phyloP scores from a whole-genome alignment of 2,888 invertebrate species.

The Spatulosminthurus flaviceps region DNA sequence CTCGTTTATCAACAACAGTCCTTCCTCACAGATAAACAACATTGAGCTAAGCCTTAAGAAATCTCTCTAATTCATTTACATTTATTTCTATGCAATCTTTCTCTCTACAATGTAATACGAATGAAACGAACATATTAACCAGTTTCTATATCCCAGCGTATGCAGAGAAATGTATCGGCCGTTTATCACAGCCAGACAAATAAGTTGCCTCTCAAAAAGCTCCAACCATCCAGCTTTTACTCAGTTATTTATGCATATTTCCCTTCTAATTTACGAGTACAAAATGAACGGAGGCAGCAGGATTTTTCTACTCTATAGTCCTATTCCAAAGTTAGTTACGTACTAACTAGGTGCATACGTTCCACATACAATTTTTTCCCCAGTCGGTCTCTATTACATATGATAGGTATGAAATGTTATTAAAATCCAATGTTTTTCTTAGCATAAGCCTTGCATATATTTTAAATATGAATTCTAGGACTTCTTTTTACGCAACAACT shows the following conservation, averaged over 20 bases:
- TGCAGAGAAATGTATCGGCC: slow-evolving; percentile 26
- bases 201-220: slow-evolving; percentile 28
- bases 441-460: no score
- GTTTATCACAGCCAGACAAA: slow-evolving; percentile 42
- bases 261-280: slow-evolving; percentile 41
- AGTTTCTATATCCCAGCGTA: neutral
- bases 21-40: neutral
- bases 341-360: no score
- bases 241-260: slow-evolving; percentile 32
- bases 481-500: no score
- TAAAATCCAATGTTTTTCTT: no score
- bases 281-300: slow-evolving; percentile 14
- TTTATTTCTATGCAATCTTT: neutral
- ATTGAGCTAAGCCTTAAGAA: neutral
- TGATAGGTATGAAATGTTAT: no score
- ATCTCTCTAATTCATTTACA: neutral
- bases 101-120: no score
- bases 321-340: no score
- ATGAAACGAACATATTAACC: no score
- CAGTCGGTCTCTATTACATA: no score
- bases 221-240: slow-evolving; percentile 20
- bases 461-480: no score
- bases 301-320: neutral
- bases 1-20: slow-evolving; percentile 16
- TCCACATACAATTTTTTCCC: neutral